Base-by-base conservation (phyloP, 2,797 vertebrate species). In the Falco biarmicus region DNA sequence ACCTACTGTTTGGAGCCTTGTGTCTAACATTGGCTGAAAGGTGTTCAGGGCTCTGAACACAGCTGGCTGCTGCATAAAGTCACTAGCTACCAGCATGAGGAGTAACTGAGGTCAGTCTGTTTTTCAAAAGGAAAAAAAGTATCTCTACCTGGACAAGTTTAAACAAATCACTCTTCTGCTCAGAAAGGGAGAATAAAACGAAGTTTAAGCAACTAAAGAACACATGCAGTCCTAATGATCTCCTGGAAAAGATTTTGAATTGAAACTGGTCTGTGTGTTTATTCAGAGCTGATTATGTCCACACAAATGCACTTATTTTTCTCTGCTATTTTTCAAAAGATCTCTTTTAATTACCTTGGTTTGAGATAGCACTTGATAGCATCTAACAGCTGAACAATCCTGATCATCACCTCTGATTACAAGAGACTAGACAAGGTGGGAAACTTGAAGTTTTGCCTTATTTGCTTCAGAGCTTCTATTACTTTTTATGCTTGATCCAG, bases 401-500 rank as follows among this genome's bases (percentile, higher is more conserved):
- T 65, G 34, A 87, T 10, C 3, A 1, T 22, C 47, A 75, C 47
- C 24, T 88, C 73, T 66, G 74, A 88, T 71, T 89, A 74, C 43
- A 81, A 59, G 22, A 75, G 60, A 78, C 51, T 61, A 78, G 57
- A 85, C 18, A 71, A 60, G 13, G 32, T 68, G 41, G 57, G 51
- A 86, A 92, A 74, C 32, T 13, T 61, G n/a, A 89, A 57, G 7
- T 89, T 93, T 43, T 83, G 64, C 53, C 70, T 90, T 70, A 45
- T 89, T 91, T 94, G 39, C 47, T 85, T 84, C 63, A 80, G 48
- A 80, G 14, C 13, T 87, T 76, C 90, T 75, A 53, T 64, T 94
- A 45, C 71, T 87, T 84, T 89, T 77, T 51, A 57, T 51, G 32
- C 14, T 73, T 74, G 80, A 70, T 73, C 53, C 85, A 89, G 89